These are phyloP conservation scores for Stegodyphus mimosarum DNA, from an alignment of 1,140 invertebrate species.

Conservation along the genomic window DNA sequence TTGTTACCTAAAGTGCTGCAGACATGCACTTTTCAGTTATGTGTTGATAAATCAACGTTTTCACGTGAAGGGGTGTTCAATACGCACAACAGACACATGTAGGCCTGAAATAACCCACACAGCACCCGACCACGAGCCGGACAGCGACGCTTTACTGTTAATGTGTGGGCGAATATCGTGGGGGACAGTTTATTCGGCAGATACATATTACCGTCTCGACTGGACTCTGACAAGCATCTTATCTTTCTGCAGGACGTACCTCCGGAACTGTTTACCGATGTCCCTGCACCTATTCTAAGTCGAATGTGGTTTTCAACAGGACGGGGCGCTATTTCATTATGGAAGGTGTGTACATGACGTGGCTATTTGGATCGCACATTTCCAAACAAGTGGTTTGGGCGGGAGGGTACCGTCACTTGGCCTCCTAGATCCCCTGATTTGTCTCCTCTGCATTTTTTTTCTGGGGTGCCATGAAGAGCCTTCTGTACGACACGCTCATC, in stretches of 20 bases:
- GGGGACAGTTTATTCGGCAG: slow-evolving; percentile 6
- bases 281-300: background rate
- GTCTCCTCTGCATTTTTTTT: background rate
- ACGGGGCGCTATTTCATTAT: slow-evolving; percentile 28
- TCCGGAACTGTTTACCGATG: slow-evolving; percentile 14
- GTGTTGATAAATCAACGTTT: no score
- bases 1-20: background rate
- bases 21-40: no score
- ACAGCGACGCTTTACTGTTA: slow-evolving; percentile 16
- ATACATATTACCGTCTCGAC: slow-evolving; percentile 22
- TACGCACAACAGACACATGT: slow-evolving; percentile 1
- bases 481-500: background rate
- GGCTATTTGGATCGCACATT: background rate
- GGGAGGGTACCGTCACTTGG: background rate
- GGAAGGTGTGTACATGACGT: slow-evolving; percentile 1
- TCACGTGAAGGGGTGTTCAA: background rate
- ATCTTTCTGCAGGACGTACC: background rate
- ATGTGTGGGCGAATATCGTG: slow-evolving; percentile 16
- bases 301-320: slow-evolving; percentile 45
- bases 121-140: background rate
- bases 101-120: slow-evolving; percentile 1
- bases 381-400: slow-evolving; percentile 6
- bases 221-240: slow-evolving; percentile 12
- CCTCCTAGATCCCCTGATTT: background rate
- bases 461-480: background rate